Evolutionary conservation across 1,140 invertebrate species (phyloP).

Genomic region (Diorhabda elongata): DNA sequence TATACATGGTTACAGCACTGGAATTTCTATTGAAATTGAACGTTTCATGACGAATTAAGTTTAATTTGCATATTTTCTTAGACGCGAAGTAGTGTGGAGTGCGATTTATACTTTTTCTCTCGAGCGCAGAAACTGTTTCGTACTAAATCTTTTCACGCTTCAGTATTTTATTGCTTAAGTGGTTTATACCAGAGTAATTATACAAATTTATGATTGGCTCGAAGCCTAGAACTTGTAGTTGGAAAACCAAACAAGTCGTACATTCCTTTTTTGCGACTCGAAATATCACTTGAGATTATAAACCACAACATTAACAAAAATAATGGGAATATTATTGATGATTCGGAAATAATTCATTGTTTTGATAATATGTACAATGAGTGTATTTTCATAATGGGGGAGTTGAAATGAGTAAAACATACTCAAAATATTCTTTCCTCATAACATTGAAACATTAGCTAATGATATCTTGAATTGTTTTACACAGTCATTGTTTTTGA

Average conservation of each 20-base stretch:
- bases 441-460: no score
- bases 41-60: conserved; percentile 15
- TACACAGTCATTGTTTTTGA: no score
- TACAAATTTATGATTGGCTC: conserved; percentile 32
- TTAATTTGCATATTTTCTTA: conserved; percentile 16
- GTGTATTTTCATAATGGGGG: no score
- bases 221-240: conserved; percentile 24
- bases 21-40: conserved; percentile 13
- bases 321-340: no score
- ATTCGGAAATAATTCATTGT: no score
- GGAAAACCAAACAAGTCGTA: conserved; percentile 12
- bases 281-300: neutral
- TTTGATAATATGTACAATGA: no score
- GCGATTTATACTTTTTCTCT: conserved; percentile 12
- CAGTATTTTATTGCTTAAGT: conserved; percentile 27
- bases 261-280: neutral
- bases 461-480: no score
- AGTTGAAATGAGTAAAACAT: no score
- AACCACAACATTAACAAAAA: no score
- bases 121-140: conserved; percentile 12
- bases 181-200: conserved; percentile 32
- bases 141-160: conserved; percentile 31
- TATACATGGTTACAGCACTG: neutral
- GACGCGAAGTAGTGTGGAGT: conserved; percentile 9
- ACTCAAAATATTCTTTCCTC: no score